Percentiles rank a stretch among this genome's conserved stretches.
phyloP scores from a whole-genome alignment of 1,140 invertebrate genomes.

The Melipona quadrifasciata region DNA sequence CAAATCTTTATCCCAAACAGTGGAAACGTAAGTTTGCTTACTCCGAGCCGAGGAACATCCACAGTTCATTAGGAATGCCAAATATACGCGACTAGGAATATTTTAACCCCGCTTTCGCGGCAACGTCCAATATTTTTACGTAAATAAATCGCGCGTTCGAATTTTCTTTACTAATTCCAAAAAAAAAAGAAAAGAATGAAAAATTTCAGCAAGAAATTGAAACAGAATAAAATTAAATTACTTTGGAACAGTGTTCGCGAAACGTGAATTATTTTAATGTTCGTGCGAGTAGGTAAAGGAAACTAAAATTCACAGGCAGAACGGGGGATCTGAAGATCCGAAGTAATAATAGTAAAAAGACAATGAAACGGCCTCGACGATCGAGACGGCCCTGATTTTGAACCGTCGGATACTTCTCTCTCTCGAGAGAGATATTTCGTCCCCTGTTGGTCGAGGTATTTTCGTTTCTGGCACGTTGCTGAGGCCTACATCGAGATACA shows the following conservation, averaged over 20 bases:
- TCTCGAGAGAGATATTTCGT: slow-evolving; percentile 41
- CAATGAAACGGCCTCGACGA: neutral
- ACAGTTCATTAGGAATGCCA: neutral
- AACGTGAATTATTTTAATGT: too few relatives aligned
- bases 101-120: neutral
- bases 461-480: slow-evolving; percentile 80
- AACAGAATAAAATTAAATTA: too few relatives aligned
- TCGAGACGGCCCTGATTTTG: slow-evolving; percentile 40
- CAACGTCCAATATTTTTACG: neutral
- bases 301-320: too few relatives aligned
- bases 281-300: too few relatives aligned
- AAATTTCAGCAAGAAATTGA: too few relatives aligned
- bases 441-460: slow-evolving; percentile 71
- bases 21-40: neutral
- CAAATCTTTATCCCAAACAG: neutral
- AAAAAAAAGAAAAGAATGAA: too few relatives aligned
- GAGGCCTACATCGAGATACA: slow-evolving; percentile 73
- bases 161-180: too few relatives aligned
- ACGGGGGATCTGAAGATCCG: neutral
- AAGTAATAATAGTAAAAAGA: neutral
- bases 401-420: neutral
- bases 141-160: neutral
- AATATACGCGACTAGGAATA: neutral
- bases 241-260: too few relatives aligned
- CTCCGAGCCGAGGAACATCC: neutral